phyloP scores from a whole-genome alignment of 2,113 vertebrate species.

The Paramormyrops kingsleyae region DNA sequence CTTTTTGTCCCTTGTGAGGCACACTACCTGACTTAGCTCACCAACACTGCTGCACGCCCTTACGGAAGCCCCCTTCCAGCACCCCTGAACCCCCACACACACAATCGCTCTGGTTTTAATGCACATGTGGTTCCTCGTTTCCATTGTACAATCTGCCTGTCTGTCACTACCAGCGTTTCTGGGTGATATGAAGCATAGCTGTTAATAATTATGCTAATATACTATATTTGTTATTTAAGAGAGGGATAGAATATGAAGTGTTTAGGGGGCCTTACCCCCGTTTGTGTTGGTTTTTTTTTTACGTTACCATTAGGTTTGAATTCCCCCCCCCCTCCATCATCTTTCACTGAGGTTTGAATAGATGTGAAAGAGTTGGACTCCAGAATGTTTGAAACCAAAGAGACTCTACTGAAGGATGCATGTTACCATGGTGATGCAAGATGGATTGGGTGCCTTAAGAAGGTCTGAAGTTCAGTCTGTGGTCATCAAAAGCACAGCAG shows the following conservation, averaged over 20 bases:
- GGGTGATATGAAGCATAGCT: background rate
- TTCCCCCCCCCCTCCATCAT: background rate
- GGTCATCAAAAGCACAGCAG: constrained; percentile 7
- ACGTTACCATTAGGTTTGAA: background rate
- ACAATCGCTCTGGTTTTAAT: background rate
- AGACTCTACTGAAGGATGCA: background rate
- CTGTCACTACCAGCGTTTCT: background rate
- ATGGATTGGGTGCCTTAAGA: constrained; percentile 21
- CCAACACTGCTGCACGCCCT: background rate
- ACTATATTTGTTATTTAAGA: constrained; percentile 25
- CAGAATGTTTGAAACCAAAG: constrained; percentile 28
- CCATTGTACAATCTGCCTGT: constrained; percentile 10
- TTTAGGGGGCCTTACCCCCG: background rate
- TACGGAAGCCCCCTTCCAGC: background rate
- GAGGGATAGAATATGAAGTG: constrained; percentile 22
- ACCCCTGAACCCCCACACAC: background rate
- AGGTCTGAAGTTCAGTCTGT: constrained; percentile 12
- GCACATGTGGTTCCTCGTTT: background rate
- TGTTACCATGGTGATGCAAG: background rate
- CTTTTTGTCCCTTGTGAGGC: background rate
- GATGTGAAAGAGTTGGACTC: constrained; percentile 19
- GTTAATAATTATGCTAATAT: constrained; percentile 22
- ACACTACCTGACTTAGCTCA: background rate
- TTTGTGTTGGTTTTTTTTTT: background rate
- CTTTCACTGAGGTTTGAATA: constrained; percentile 14